Percentiles rank a stretch among this genome's conserved stretches.
Conservation (phyloP, 2,888 invertebrate species). For the Aricia artaxerxes region DNA sequence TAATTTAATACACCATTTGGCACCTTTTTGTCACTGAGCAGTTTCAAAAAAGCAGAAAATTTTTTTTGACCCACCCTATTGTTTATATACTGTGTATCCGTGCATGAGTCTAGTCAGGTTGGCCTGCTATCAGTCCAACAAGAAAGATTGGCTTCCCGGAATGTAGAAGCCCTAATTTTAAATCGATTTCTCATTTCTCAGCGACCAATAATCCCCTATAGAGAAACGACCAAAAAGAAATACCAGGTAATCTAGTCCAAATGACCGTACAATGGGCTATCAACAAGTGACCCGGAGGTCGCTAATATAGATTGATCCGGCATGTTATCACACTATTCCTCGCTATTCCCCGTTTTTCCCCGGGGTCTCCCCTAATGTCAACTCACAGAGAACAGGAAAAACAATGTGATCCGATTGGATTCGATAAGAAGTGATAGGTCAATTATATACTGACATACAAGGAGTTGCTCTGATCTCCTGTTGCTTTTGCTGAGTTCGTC, state of each 20-base stretch:
- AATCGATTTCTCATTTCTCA: background rate
- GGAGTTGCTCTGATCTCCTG: no score
- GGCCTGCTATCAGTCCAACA: no score
- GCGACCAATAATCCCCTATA: background rate
- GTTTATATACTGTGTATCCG: no score
- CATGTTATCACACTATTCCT: conserved; percentile 9
- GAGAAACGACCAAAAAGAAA: background rate
- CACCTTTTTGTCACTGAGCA: no score
- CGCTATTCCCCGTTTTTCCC: background rate
- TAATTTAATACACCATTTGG: no score
- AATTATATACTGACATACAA: background rate
- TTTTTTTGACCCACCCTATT: no score
- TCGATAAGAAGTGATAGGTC: conserved; percentile 13
- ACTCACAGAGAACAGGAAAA: conserved; percentile 11
- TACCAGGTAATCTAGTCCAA: background rate
- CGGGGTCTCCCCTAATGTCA: background rate
- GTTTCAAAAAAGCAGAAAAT: no score
- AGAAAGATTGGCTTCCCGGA: no score
- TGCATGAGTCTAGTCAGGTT: no score
- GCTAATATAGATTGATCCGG: conserved; percentile 55
- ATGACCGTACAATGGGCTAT: conserved; percentile 28
- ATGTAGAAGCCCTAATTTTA: no score
- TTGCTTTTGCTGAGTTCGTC: no score
- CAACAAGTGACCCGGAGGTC: conserved; percentile 43
- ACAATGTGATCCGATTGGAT: conserved; percentile 8